phyloP scores from a whole-genome alignment of 2,797 vertebrate species.

The Phoeniculus purpureus region DNA sequence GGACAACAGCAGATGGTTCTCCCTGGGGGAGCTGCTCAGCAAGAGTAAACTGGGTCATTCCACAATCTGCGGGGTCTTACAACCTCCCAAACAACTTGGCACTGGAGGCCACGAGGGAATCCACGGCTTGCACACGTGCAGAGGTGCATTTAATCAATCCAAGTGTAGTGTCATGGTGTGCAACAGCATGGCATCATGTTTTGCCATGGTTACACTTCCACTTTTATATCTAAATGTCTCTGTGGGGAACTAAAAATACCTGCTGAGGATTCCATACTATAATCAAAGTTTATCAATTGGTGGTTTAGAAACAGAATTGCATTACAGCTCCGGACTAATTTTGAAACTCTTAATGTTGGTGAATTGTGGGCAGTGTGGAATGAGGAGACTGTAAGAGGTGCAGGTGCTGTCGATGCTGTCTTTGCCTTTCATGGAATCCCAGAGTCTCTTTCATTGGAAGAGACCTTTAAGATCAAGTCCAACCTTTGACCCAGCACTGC shows the following conservation, averaged over 20 bases:
- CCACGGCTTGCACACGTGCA: fast-evolving
- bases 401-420: no score
- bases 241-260: background rate
- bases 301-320: background rate
- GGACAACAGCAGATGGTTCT: slow-evolving; percentile 58
- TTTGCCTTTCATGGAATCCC: no score
- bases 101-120: background rate
- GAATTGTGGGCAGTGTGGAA: background rate
- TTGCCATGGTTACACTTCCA: fast-evolving
- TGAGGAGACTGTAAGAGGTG: background rate
- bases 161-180: background rate
- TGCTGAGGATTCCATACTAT: fast-evolving
- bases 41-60: slow-evolving; percentile 41
- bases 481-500: no score
- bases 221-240: background rate
- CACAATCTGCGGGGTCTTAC: background rate
- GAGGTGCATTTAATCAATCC: fast-evolving
- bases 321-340: background rate
- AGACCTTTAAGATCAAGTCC: no score
- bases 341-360: background rate
- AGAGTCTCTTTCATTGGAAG: no score
- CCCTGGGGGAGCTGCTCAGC: slow-evolving; percentile 43
- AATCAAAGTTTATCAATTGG: background rate
- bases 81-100: background rate
- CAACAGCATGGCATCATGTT: fast-evolving